Base-by-base conservation (phyloP, 2,797 vertebrate species). In the Schizothorax lantsangensis region DNA sequence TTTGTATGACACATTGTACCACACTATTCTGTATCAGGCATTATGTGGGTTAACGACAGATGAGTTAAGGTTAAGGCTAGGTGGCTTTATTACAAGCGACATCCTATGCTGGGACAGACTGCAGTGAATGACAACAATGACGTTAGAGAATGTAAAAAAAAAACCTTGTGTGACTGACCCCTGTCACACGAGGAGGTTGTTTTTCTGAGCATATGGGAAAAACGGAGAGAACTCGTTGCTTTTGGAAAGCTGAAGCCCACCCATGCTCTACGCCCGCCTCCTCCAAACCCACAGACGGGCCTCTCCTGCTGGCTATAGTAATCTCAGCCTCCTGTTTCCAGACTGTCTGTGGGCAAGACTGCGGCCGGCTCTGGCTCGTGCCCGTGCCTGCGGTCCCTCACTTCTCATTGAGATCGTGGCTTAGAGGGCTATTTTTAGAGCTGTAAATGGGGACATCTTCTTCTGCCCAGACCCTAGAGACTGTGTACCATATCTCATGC, bases 351-450 rank as follows among this genome's bases (percentile, higher is more conserved):
- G 26, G 64, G 45, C 47, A 62, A 62, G 12, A 83, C 71, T 73
- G 68, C 19, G 8, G 23, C 52, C 7, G 49, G 26, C 69, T 74
- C 52, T 72, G n/a, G 30, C 36, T 85, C n/a, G 11, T 71, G 40
- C 57, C 38, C 2, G 4, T 86, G 78, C 23, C 7, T 64, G 40
- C 10, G 4, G 69, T 11, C 79, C 84, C 15, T 52, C 15, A 62
- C 26, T 78, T 72, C 33, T 86, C 14, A 64, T 81, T 89, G 88
- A 85, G 89, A 88, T 88, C 38, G 73, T 84, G 68, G 83, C 74
- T 91, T 54, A 79, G n/a, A 81, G 64, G 68, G 82, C 81, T 95
- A 93, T 94, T 93, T 93, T 93, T 94, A 94, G 91, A 85, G 84
- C 71, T 88, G 83, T 91, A 89, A 95, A 94, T 93, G 91, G 92